Evolutionary conservation across 2,888 invertebrate genomes (phyloP), one percentile per base, ranked within the genome.

Genomic region (Trachelus iudaicus): DNA sequence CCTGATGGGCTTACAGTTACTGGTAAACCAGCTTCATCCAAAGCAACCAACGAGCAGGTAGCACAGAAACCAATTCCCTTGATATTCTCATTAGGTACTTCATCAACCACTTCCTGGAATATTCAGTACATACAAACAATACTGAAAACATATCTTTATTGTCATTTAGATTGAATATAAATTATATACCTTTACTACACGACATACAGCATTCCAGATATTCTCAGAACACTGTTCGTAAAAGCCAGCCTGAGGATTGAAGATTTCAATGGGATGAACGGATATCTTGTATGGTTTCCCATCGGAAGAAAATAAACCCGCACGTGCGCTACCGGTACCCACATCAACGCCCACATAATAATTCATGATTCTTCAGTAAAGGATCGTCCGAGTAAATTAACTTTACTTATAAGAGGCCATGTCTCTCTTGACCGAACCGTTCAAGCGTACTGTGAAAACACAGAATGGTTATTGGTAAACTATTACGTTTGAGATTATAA

Each of bases 11-110:
- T 96, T 0, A 97, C 94, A 69, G 96, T 94, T 69, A 96, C 89
- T 0, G 97, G 96, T 34, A 93, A 92, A 23, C 94, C 95, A 80
- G 95, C 92, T 84, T 93, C 92, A 87, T 96, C 97, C 69, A 98
- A 88, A 11, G 94, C 96, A 0, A 97, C 98, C 80, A 99, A 92
- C 0, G 98, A 98, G 90, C 98, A 98, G 15, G 98, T 99, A 30
- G 98, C 98, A 93, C 98, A 98, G 92, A 98, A 98, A 6, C 98
- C 98, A 85, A 99, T 95, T 30, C 98, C 98, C 92, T 94, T 95
- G n/a, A 98, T 93, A 84, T 88, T 92, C 79, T 92, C 90, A 76
- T 93, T 93, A 83, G 93, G 91, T 81, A 94, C 89, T 77, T 92
- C 92, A 74, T 89, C 86, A n/a, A 92, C 91, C 15, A 96, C 94